Percentiles rank a stretch among this genome's conserved stretches.
Conservation (phyloP, 2,797 vertebrate genomes). For the Halcyon leucocephala region DNA sequence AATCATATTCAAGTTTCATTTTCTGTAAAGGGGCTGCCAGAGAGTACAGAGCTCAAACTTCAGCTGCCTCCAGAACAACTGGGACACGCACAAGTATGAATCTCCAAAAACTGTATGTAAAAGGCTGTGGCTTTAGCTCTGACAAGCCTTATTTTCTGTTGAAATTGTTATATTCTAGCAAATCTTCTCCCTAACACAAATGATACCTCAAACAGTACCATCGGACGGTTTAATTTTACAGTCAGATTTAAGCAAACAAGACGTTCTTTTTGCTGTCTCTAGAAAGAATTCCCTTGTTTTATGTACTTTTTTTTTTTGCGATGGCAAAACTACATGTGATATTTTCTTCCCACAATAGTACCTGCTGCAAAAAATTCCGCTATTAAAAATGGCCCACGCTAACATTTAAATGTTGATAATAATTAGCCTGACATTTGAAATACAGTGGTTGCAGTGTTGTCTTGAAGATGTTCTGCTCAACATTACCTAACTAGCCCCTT, state of each 20-base stretch:
- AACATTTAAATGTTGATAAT: constrained; percentile 87
- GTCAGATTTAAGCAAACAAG: constrained; percentile 73
- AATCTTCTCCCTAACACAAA: constrained; percentile 63
- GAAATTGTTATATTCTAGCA: constrained; percentile 59
- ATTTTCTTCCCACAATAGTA: constrained; percentile 79
- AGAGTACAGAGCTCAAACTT: constrained; percentile 74
- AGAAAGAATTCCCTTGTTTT: constrained; percentile 70
- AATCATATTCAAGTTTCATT: constrained; percentile 83
- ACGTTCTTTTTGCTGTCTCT: constrained; percentile 64
- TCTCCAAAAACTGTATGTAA: constrained; percentile 25
- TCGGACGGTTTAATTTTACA: constrained; percentile 70
- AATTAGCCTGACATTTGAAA: constrained; percentile 95
- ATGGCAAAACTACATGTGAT: constrained; percentile 82
- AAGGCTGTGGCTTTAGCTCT: constrained; percentile 59
- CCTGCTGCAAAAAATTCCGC: constrained; percentile 79
- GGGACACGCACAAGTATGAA: constrained; percentile 40
- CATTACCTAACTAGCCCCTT: constrained; percentile 88
- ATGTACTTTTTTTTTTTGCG: constrained; percentile 51
- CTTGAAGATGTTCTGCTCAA: constrained; percentile 89
- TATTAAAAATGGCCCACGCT: constrained; percentile 81
- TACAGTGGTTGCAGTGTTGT: constrained; percentile 83
- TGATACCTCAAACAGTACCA: constrained; percentile 53
- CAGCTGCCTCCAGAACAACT: constrained; percentile 72
- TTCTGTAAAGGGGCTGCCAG: constrained; percentile 78
- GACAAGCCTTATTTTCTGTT: constrained; percentile 59